Evolutionary conservation across 1,140 invertebrate species (phyloP).

Genomic region (Bombyx mandarina): DNA sequence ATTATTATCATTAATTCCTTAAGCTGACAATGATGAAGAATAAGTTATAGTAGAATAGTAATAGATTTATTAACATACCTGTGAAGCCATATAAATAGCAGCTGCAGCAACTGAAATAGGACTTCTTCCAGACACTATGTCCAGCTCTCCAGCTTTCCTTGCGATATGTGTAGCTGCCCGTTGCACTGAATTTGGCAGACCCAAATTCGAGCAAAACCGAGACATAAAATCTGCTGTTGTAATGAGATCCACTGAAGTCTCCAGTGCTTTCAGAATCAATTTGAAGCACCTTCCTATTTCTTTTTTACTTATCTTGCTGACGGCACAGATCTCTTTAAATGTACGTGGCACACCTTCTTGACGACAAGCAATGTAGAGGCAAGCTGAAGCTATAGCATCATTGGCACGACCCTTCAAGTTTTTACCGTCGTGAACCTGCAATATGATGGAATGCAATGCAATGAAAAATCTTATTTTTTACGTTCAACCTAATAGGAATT

Average conservation of each 20-base stretch:
- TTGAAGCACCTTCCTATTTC: slow-evolving; percentile 90
- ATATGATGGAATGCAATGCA: too few species aligned
- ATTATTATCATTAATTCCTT: too few species aligned
- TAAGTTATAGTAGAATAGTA: too few species aligned
- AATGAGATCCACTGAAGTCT: slow-evolving; percentile 97
- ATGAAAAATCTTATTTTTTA: too few species aligned
- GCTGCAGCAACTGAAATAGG: slow-evolving; percentile 99
- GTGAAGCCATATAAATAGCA: slow-evolving; percentile 99
- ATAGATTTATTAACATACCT: slow-evolving; percentile 69
- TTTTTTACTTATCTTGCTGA: slow-evolving; percentile 99
- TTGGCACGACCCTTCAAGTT: slow-evolving; percentile 95
- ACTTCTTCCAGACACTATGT: slow-evolving; percentile 98
- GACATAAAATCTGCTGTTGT: slow-evolving; percentile 99
- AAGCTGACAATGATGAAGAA: too few species aligned
- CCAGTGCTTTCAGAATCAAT: slow-evolving; percentile 75
- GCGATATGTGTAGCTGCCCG: slow-evolving; percentile 97
- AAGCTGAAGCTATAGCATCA: slow-evolving; percentile 98
- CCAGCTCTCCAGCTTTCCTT: slow-evolving; percentile 94
- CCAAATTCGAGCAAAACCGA: slow-evolving; percentile 89
- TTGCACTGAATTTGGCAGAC: slow-evolving; percentile 92
- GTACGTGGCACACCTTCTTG: slow-evolving; percentile 99
- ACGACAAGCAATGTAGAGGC: slow-evolving; percentile 98
- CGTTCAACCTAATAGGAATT: too few species aligned
- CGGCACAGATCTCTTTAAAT: slow-evolving; percentile 99
- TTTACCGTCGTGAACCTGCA: slow-evolving; percentile 93